Evolutionary conservation across 2,113 vertebrate species (phyloP), one percentile per base, ranked within the genome.

Genomic region (Macrotis lagotis): DNA sequence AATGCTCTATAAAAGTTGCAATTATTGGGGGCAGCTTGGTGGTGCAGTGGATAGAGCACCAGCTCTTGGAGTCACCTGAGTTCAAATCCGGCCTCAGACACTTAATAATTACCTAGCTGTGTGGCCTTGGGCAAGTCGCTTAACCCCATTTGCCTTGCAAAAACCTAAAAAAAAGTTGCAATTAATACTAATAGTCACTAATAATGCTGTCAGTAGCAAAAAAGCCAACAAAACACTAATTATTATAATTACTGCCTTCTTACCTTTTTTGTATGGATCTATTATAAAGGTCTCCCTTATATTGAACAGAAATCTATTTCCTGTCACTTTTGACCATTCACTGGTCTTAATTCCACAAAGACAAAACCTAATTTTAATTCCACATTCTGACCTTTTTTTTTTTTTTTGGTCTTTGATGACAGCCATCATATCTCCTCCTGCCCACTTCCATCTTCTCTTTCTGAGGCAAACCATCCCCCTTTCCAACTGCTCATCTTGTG

Each of bases 201-300:
- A 44, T 74, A 74, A 74, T 74, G n/a, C 19, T 74, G 37, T 44
- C n/a, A 44, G 25, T 55, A 59, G 16, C 19, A 44, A 74, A 74
- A 66, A 74, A 74, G n/a, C 1, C 16, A n/a, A 74, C 0, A 55
- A 55, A 55, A 26, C 25, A n/a, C 11, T 66, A 31, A 16, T 22
- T 44, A 44, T 74, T 44, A 44, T 1, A 51, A 19, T 47, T 66
- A n/a, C 49, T 90, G 37, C 25, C 16, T 74, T 74, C 14, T 52
- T 89, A 50, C 5, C 28, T 91, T 51, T 5, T 47, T 93, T 22
- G 83, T n/a, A 24, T 1, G 25, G 91, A 88, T 51, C 91, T 49
- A 55, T 88, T 89, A 44, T 74, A 44, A 74, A 48, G n/a, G 31
- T 52, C 12, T 89, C 95, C 50, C 92, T 95, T 44, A 25, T 49